Evolutionary conservation across 2,113 vertebrate species (phyloP), one percentile per base, ranked within the genome.

Genomic region (Emydura subglobosa): DNA sequence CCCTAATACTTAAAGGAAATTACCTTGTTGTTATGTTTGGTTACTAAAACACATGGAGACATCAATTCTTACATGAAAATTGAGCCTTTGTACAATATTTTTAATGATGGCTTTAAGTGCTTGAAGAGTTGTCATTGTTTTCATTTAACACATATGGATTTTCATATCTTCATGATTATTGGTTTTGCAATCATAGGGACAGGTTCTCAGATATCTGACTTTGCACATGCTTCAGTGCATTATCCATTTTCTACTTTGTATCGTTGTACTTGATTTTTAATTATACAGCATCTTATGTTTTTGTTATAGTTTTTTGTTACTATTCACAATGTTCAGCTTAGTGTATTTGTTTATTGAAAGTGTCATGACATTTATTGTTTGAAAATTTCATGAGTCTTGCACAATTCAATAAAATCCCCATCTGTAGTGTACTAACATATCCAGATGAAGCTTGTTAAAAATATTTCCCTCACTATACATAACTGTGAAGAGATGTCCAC

Each of bases 11-110:
- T 92, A 57, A 82, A 68, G 29, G 51, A 85, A 92, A 82, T 84
- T 53, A 14, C 0, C 0, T 4, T 1, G 10, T 49, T 55, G 2
- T 0, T 47, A 1, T 17, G 50, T 54, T 29, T 72, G 42, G 1
- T 1, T 76, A 39, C 65, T 72, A 72, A 44, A 42, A 83, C 68
- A 72, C 16, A 24, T n/a, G 4, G 27, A 59, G 1, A 39, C 6
- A 29, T 59, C 59, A 0, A 6, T 29, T 27, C 68, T 59, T 88
- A 2, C 25, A 65, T 76, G n/a, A 21, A 21, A 72, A 6, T n/a
- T 2, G 5, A 17, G 91, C 6, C 0, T 4, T 88, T 97, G 86
- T 65, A 3, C 76, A 91, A 39, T 2, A 3, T 68, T 87, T 79
- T 2, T 54, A 87, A 85, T 51, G 83, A 68, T 82, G 91, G 9